Conservation (phyloP, 1,140 invertebrate genomes). For the Aleiodes sp. region DNA sequence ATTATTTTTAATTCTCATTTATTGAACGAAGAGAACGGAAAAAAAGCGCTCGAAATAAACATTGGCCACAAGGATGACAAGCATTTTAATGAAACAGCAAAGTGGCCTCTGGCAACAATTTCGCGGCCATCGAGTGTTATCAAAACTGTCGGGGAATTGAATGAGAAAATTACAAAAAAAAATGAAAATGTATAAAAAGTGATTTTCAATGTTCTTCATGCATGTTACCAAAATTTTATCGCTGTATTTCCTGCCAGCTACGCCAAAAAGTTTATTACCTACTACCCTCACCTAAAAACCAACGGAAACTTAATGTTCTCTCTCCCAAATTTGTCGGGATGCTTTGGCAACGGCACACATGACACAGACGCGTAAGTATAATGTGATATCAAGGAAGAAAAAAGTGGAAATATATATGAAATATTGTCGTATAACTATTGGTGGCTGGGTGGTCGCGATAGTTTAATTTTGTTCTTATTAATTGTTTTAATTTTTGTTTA, state of each 20-base stretch:
- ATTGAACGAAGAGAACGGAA: background rate
- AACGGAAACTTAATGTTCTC: background rate
- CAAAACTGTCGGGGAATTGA: background rate
- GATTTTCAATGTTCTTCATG: background rate
- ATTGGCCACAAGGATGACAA: background rate
- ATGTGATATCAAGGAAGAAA: constrained; percentile 8
- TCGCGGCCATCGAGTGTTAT: background rate
- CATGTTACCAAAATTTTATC: constrained; percentile 6
- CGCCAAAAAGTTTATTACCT: constrained; percentile 1
- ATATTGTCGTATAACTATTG: constrained; percentile 20
- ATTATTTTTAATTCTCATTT: background rate
- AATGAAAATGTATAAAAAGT: constrained; percentile 6
- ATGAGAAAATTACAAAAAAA: background rate
- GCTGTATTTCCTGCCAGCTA: constrained; percentile 28
- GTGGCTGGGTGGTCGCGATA: constrained; percentile 9
- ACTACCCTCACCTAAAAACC: constrained; percentile 2
- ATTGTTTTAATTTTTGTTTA: background rate
- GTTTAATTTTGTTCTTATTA: constrained; percentile 15
- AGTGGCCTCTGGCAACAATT: constrained; percentile 1
- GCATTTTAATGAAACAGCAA: background rate
- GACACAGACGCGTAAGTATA: constrained; percentile 29
- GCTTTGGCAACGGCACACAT: constrained; percentile 22
- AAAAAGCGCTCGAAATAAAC: background rate
- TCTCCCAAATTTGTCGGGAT: constrained; percentile 18
- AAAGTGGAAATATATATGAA: too few relatives aligned